Conservation (phyloP, 2,797 vertebrate species). For the Cyprinella venusta region DNA sequence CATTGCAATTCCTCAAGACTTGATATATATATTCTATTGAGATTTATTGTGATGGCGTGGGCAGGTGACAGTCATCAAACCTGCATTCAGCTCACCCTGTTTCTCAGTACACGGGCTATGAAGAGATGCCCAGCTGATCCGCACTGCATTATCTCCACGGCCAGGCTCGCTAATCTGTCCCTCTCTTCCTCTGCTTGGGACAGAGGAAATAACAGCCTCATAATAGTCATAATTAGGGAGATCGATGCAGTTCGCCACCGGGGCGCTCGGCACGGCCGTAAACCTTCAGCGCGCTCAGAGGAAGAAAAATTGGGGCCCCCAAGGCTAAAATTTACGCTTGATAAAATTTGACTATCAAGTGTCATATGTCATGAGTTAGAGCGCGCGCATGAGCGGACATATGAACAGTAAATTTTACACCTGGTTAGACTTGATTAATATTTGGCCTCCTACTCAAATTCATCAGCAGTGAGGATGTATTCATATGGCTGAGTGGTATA, state of each 20-base stretch:
- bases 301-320: conserved; percentile 31
- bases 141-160: conserved; percentile 54
- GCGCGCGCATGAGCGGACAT: conserved; percentile 17
- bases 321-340: conserved; percentile 44
- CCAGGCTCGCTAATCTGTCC: conserved; percentile 44
- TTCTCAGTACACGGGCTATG: conserved; percentile 41
- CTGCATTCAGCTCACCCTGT: conserved; percentile 14
- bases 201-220: conserved; percentile 53
- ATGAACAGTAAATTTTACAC: conserved; percentile 49
- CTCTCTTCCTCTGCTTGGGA: conserved; percentile 15
- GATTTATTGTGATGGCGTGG: conserved; percentile 54
- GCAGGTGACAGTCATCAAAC: conserved; percentile 61
- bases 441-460: conserved; percentile 37
- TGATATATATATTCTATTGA: conserved; percentile 49
- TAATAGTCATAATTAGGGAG: conserved; percentile 60
- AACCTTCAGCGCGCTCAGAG: conserved; percentile 30
- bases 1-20: conserved; percentile 44
- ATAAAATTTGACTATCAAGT: conserved; percentile 43
- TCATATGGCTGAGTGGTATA: conserved; percentile 2
- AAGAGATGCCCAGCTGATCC: conserved; percentile 60
- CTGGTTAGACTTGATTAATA: conserved; percentile 49
- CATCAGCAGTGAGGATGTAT: conserved; percentile 10
- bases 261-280: conserved; percentile 27
- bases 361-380: conserved; percentile 39
- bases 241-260: conserved; percentile 53